Base-by-base conservation (phyloP, 2,888 invertebrate genomes). In the Omphaloscelis lunosa region DNA sequence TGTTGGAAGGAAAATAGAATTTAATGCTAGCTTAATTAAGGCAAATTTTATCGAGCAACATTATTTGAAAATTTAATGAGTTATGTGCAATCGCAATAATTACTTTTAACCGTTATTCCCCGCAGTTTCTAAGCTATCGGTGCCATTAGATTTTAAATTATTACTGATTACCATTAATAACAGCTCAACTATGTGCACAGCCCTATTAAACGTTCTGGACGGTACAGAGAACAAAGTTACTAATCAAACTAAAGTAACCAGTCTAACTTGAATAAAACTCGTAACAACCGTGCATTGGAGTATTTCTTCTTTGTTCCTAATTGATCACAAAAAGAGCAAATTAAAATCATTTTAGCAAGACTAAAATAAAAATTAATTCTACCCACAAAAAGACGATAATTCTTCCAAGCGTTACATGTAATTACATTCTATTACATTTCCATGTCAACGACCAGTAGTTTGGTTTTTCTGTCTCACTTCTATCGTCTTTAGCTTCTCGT, bases 381-480 rank as follows among this genome's bases (percentile, higher is more conserved):
- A 39, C 23, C 27, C 20, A 68, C 29, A 62, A 41, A 58, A 72
- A 34, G 3, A 2, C 9, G 34, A 53, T 66, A 51, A 51, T 72
- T 81, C 72, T 72, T 48, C 23, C 45, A 80, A 67, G 29, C 75
- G 63, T 63, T 66, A 71, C 77, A 68, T 67, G n/a, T 75, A 62
- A 81, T 84, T 79, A 86, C 61, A 67, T 61, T 61, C 78, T 68
- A 75, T 79, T 69, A 85, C 78, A 85, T 86, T 85, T 83, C 85
- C 85, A 87, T 87, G 86, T 85, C 79, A 84, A 83, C 82, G 82
- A 77, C 84, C 80, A 88, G 88, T 87, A 86, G 86, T 88, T 83
- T 82, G 85, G 89, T 92, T 92, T 93, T 92, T 91, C 85, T 84
- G 75, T 75, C 69, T 77, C 85, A 86, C 87, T 89, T 91, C 91